Conservation (phyloP, 2,113 vertebrate genomes). For the Electrona antarctica region DNA sequence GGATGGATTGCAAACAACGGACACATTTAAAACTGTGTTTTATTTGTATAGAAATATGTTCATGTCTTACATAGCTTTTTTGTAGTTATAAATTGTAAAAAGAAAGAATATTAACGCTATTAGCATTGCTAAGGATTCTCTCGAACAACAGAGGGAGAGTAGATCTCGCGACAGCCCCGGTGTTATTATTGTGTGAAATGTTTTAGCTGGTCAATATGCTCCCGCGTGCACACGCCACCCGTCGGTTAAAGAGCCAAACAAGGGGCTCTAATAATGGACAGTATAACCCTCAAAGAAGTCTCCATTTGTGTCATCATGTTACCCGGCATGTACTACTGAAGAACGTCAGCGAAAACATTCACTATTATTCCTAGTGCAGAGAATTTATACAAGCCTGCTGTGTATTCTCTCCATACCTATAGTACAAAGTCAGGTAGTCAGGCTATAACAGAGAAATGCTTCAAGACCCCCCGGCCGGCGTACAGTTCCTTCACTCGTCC, state of each 20-base stretch:
- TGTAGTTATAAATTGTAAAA: slow-evolving; percentile 78
- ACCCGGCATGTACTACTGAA: slow-evolving; percentile 41
- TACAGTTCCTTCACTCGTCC: slow-evolving; percentile 17
- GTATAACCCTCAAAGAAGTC: slow-evolving; percentile 36
- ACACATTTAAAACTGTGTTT: slow-evolving; percentile 74
- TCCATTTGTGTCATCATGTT: slow-evolving; percentile 48
- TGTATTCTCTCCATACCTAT: slow-evolving; percentile 64
- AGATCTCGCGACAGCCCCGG: slow-evolving; percentile 51
- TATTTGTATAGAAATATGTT: slow-evolving; percentile 82
- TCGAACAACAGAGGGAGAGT: slow-evolving; percentile 55
- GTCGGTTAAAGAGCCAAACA: slow-evolving; percentile 44
- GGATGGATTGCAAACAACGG: slow-evolving; percentile 28
- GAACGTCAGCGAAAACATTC: slow-evolving; percentile 45
- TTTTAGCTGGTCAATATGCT: slow-evolving; percentile 64
- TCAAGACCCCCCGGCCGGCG: slow-evolving; percentile 33
- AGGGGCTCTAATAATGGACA: slow-evolving; percentile 28
- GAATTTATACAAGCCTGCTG: slow-evolving; percentile 70
- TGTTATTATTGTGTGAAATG: slow-evolving; percentile 66
- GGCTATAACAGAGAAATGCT: slow-evolving; percentile 52
- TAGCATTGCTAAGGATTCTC: slow-evolving; percentile 64
- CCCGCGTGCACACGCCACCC: slow-evolving; percentile 42
- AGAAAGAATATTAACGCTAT: slow-evolving; percentile 74
- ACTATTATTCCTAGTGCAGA: slow-evolving; percentile 53
- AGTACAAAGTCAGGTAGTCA: slow-evolving; percentile 57
- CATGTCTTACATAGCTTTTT: slow-evolving; percentile 71